Base-by-base conservation (phyloP, 2,888 invertebrate species). In the Aleiodes leptofemur region DNA sequence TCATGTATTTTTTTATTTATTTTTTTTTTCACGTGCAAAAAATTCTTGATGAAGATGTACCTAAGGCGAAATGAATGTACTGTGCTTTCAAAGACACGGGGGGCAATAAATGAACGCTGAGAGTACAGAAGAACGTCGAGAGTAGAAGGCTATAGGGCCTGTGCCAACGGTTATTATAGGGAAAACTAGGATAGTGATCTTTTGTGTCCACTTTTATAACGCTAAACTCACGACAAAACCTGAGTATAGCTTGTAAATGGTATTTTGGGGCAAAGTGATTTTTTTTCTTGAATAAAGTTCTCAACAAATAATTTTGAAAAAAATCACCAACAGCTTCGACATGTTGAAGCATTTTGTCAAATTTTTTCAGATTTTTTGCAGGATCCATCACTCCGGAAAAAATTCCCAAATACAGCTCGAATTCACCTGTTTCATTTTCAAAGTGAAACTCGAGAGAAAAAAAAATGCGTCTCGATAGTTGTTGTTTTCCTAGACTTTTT, bases 91-190 rank as follows among this genome's bases (percentile, higher is more conserved):
- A 69, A 69, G 68, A 68, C 69, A 55, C 14, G 7, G 55, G 59
- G 51, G 50, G 73, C 69, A 73, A 69, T 73, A 73, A 69, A 69
- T 69, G 73, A 69, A 73, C 53, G 68, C 23, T 61, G 14, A 59
- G 6, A 59, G 59, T 53, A 53, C n/a, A 53, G n/a, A 53, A 43
- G 43, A 43, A 43, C 43, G 43, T 43, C 11, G 43, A 43, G 43
- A 43, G 43, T 43, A 43, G 43, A 43, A 51, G 5, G 76, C 72
- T 38, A 56, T 34, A 74, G 43, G 73, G 70, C 53, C 14, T 53
- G 11, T 53, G 53, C 16, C 8, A 16, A 16, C 14, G 16, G 14
- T 53, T 53, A 53, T 53, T 53, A 43, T 43, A 43, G 43, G 43
- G 43, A 43, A 34, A 43, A 43, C 43, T 43, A 43, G 43, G 43